Base-by-base conservation (phyloP, 2,888 invertebrate species). In the Ceraclea dissimilis region DNA sequence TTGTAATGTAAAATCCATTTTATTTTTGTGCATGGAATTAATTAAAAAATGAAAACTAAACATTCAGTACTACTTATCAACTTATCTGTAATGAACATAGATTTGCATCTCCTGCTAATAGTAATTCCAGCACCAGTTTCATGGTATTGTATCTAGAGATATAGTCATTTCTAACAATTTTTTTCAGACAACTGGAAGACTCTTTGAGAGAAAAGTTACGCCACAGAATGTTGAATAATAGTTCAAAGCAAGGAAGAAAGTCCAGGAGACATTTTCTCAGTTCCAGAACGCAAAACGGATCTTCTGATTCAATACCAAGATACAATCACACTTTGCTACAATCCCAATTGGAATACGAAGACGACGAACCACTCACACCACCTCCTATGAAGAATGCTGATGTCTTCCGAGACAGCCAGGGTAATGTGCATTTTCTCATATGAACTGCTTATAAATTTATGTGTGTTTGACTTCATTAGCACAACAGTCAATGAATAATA, bases 251-350 rank as follows among this genome's bases (percentile, higher is more conserved):
- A 64, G 76, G 89, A 54, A 79, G 93, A 62, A 92, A 90, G 71
- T 92, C 92, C 43, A 78, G 88, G 49, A 75, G 88, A 60, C 85
- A 88, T 70, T 87, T 86, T 55, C 83, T 85, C 10, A 86, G 85
- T 52, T 81, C 48, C 79, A 83, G 64, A 82, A 85, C 16, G 65
- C 66, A 49, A 18, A 57, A 53, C 10, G 53, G 57, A 20, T 21
- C 31, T 10, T 20, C 19, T 17, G 57, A 54, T 44, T 26, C 49
- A 17, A 49, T 53, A 10, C 19, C 53, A 1, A 67, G 68, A 39
- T 61, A 58, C 51, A 61, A 61, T 39, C 58, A 50, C 16, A 66
- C 69, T 54, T 66, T 69, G 47, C 65, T 68, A 62, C 70, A 69
- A 26, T 63, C 62, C 44, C 67, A 69, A 19, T 18, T 55, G 16